phyloP scores from a whole-genome alignment of 2,888 invertebrate genomes.

The Xylocampa areola region DNA sequence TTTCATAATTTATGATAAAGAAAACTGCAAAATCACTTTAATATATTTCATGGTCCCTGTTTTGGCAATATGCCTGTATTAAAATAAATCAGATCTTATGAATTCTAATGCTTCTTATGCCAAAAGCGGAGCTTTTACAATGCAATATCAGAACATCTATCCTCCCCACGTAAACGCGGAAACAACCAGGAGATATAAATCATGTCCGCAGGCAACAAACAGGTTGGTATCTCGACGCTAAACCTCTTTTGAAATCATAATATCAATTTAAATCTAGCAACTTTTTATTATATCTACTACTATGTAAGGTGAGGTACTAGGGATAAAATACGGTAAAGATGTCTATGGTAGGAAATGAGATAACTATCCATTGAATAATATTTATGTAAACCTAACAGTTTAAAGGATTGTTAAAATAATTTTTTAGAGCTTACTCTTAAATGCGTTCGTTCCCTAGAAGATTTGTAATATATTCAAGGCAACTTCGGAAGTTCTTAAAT shows the following conservation, averaged over 20 bases:
- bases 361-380: too few species aligned
- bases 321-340: background rate
- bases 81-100: background rate
- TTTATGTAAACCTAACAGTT: too few species aligned
- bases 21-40: too few species aligned
- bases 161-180: slow-evolving; percentile 36
- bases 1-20: too few species aligned
- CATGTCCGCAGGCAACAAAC: slow-evolving; percentile 43
- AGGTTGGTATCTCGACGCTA: slow-evolving; percentile 40
- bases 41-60: too few species aligned
- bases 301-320: slow-evolving; percentile 2
- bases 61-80: too few species aligned
- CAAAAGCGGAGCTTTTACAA: slow-evolving; percentile 8
- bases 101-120: background rate
- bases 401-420: too few species aligned
- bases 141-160: slow-evolving; percentile 27
- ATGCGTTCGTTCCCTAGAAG: too few species aligned
- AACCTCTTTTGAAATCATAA: slow-evolving; percentile 49
- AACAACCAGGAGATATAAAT: slow-evolving; percentile 47
- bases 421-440: too few species aligned
- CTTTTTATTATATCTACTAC: slow-evolving; percentile 17
- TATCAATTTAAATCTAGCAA: slow-evolving; percentile 23
- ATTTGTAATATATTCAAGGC: too few species aligned
- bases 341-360: too few species aligned
- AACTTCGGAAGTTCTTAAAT: too few species aligned